Conservation (phyloP, 2,113 vertebrate genomes). For the Thryonomys swinderianus region DNA sequence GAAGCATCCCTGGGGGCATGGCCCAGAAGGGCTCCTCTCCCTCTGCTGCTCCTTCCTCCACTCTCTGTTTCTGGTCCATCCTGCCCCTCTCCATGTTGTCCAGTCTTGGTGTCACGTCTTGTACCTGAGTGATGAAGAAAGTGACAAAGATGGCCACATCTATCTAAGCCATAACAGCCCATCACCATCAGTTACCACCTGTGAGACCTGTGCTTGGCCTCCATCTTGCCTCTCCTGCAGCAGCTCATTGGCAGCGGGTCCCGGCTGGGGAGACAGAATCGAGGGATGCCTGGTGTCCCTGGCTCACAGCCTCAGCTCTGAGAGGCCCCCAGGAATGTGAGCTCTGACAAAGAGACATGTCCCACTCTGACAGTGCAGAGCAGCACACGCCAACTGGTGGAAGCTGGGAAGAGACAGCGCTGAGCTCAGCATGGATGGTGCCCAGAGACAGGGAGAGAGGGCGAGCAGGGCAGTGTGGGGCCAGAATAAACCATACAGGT, state of each 20-base stretch:
- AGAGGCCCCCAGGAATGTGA: no score
- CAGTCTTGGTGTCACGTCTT: not conserved
- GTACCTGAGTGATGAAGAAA: not conserved
- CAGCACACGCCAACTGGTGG: not conserved
- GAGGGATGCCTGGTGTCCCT: not conserved
- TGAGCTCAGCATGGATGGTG: no score
- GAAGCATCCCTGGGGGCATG: not conserved
- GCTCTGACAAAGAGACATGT: not conserved
- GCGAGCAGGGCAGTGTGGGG: not conserved
- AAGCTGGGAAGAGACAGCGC: not conserved
- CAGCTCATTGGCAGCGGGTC: not conserved
- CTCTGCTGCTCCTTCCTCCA: not conserved
- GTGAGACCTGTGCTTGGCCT: not conserved
- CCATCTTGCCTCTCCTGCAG: not conserved
- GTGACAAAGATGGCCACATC: no score
- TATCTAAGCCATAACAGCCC: not conserved
- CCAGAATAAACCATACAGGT: not conserved
- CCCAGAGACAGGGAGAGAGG: not conserved
- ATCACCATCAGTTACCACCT: not conserved
- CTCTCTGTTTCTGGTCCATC: not conserved
- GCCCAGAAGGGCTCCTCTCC: not conserved
- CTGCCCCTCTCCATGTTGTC: not conserved
- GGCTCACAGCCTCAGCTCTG: not conserved
- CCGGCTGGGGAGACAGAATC: not conserved
- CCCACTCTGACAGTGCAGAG: not conserved